Evolutionary conservation across 1,140 invertebrate genomes (phyloP).

Genomic region (Thalassaphorura encarpata): DNA sequence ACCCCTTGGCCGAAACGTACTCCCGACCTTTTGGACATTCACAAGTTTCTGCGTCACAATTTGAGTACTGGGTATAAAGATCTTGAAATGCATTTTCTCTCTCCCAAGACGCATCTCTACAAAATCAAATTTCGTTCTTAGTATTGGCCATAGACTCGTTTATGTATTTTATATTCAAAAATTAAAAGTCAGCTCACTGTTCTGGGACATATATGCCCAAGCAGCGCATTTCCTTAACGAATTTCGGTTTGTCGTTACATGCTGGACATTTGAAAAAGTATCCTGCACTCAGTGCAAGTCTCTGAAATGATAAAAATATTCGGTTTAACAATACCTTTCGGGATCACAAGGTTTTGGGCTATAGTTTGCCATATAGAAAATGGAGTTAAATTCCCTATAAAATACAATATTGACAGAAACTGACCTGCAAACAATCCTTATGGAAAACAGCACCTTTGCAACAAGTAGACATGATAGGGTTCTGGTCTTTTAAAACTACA

Average conservation of each 20-base stretch:
- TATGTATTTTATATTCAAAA: constrained; percentile 8
- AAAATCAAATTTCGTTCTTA: constrained; percentile 24
- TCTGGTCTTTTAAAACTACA: constrained; percentile 45
- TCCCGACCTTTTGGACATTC: constrained; percentile 47
- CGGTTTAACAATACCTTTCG: too few relatives aligned
- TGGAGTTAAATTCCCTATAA: too few relatives aligned
- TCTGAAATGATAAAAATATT: constrained; percentile 47
- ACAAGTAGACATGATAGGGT: neutral
- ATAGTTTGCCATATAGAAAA: too few relatives aligned
- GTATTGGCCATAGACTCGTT: too few relatives aligned
- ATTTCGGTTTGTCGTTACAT: constrained; percentile 16
- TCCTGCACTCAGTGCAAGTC: constrained; percentile 21
- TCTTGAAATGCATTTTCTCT: constrained; percentile 52
- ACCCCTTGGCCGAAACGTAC: constrained; percentile 43
- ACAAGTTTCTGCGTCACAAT: constrained; percentile 49
- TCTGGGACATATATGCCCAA: constrained; percentile 29
- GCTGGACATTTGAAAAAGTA: constrained; percentile 31
- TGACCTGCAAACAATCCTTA: constrained; percentile 40
- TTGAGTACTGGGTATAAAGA: constrained; percentile 45
- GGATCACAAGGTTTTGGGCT: too few relatives aligned
- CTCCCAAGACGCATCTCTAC: constrained; percentile 59
- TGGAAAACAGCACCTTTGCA: neutral
- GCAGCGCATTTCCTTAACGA: constrained; percentile 15
- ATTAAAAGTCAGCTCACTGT: constrained; percentile 31
- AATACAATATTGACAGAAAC: constrained; percentile 51